Percentiles rank a stretch among this genome's conserved stretches.
phyloP scores from a whole-genome alignment of 1,140 invertebrate genomes.

The Teleogryllus occipitalis region DNA sequence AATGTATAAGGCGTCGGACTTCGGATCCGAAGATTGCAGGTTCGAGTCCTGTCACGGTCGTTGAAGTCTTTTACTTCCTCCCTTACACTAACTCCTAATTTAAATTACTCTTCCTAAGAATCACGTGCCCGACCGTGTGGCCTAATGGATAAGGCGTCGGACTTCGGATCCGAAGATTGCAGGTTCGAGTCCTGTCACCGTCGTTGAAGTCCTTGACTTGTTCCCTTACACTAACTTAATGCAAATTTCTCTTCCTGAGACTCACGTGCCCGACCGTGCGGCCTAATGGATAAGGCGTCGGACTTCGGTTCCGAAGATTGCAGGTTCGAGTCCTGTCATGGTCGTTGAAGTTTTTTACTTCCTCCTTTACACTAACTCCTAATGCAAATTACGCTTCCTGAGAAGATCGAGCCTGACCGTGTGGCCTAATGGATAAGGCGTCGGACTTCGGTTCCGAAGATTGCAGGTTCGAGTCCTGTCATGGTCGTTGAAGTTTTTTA shows the following conservation, averaged over 20 bases:
- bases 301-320: conserved; percentile 89
- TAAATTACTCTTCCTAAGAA: too few relatives aligned
- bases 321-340: conserved; percentile 83
- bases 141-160: conserved; percentile 19
- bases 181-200: conserved; percentile 19
- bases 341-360: too few relatives aligned
- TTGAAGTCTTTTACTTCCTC: too few relatives aligned
- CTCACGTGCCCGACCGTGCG: too few relatives aligned
- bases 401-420: too few relatives aligned
- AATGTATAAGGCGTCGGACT: conserved; percentile 19
- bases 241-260: too few relatives aligned
- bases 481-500: too few relatives aligned
- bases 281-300: conserved; percentile 87
- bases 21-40: conserved; percentile 19
- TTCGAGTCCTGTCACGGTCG: conserved; percentile 19
- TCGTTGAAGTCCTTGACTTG: too few relatives aligned
- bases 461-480: conserved; percentile 85
- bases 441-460: conserved; percentile 88
- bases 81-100: too few relatives aligned
- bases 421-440: conserved; percentile 87
- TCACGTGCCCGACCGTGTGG: conserved; percentile 13
- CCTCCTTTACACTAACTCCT: too few relatives aligned
- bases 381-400: too few relatives aligned
- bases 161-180: conserved; percentile 19
- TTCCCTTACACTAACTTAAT: too few relatives aligned